A percentile compares a stretch with the other conserved stretches of the same genome.
Conservation (phyloP, 2,888 invertebrate genomes). For the Apotomis capreana region DNA sequence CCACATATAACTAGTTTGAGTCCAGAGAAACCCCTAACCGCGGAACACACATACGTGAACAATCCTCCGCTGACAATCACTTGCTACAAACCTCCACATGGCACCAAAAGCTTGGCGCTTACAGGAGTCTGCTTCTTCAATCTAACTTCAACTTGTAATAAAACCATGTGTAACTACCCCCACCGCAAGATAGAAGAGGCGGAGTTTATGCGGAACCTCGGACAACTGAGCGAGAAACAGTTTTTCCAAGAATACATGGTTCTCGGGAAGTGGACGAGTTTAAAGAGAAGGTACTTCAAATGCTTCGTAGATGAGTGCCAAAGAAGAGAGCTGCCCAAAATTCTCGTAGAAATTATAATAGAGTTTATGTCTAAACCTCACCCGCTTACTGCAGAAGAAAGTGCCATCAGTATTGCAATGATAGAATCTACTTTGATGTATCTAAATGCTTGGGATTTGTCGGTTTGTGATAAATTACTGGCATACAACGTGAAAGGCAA, state of each 20-base stretch:
- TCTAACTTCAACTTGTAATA: slow-evolving; percentile 57
- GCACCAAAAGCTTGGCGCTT: slow-evolving; percentile 53
- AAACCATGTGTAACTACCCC: slow-evolving; percentile 52
- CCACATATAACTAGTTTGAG: neutral
- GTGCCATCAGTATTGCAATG: slow-evolving; percentile 47
- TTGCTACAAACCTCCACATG: slow-evolving; percentile 40
- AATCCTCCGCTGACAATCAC: slow-evolving; percentile 13
- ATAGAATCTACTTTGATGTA: slow-evolving; percentile 60
- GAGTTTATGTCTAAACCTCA: slow-evolving; percentile 53
- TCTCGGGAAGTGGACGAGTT: slow-evolving; percentile 46
- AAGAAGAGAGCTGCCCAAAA: slow-evolving; percentile 56
- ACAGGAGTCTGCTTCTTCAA: slow-evolving; percentile 62
- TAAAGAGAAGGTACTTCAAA: slow-evolving; percentile 56
- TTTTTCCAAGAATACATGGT: slow-evolving; percentile 64
- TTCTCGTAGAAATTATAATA: slow-evolving; percentile 64
- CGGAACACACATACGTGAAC: neutral
- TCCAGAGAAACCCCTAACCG: neutral
- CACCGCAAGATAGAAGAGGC: slow-evolving; percentile 50
- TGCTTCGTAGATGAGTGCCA: slow-evolving; percentile 59
- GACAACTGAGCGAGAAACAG: slow-evolving; percentile 47
- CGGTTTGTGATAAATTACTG: slow-evolving; percentile 56
- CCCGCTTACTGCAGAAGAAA: slow-evolving; percentile 46
- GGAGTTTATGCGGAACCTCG: slow-evolving; percentile 47
- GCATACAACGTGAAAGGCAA: slow-evolving; percentile 41
- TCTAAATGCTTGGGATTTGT: slow-evolving; percentile 58